Evolutionary conservation across 2,888 invertebrate species (phyloP).

Genomic region (Cryptus viduatorius): DNA sequence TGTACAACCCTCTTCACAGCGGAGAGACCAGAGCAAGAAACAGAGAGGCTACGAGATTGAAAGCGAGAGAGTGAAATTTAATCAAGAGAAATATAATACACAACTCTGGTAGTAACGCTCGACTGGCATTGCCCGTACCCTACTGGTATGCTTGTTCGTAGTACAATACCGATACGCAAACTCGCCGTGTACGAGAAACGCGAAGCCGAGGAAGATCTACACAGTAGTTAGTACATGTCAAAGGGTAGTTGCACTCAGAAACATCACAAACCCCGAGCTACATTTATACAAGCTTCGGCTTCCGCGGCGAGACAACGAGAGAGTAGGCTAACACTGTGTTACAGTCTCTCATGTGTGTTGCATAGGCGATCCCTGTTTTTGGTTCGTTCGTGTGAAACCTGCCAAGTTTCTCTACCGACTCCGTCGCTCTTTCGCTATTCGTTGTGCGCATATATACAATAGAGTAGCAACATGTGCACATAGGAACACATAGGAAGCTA

Average conservation of each 20-base stretch:
- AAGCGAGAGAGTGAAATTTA: slow-evolving; percentile 60
- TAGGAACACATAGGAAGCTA: not conserved
- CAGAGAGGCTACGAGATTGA: slow-evolving; percentile 25
- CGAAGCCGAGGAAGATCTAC: slow-evolving; percentile 61
- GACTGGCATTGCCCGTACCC: not conserved
- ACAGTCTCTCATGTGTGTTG: slow-evolving; percentile 43
- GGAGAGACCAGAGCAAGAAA: slow-evolving; percentile 43
- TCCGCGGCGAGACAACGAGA: not conserved
- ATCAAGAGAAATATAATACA: slow-evolving; percentile 69
- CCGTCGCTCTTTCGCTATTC: slow-evolving; percentile 26
- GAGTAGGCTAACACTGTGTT: not conserved
- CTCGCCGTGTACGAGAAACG: slow-evolving; percentile 23
- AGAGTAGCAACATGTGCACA: not conserved
- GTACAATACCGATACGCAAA: not conserved
- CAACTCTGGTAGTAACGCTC: slow-evolving; percentile 50
- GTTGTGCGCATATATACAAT: not conserved
- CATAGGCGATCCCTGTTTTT: slow-evolving; percentile 53
- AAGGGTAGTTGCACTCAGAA: slow-evolving; percentile 63
- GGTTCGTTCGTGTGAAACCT: slow-evolving; percentile 56
- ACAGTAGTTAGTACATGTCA: slow-evolving; percentile 68
- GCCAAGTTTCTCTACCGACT: slow-evolving; percentile 43
- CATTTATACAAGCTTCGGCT: slow-evolving; percentile 6
- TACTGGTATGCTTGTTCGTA: not conserved
- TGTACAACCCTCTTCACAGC: too few relatives aligned
- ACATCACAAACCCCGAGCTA: slow-evolving; percentile 36